Evolutionary conservation across 2,113 vertebrate genomes (phyloP), one percentile per base, ranked within the genome.

Genomic region (Anguilla rostrata): DNA sequence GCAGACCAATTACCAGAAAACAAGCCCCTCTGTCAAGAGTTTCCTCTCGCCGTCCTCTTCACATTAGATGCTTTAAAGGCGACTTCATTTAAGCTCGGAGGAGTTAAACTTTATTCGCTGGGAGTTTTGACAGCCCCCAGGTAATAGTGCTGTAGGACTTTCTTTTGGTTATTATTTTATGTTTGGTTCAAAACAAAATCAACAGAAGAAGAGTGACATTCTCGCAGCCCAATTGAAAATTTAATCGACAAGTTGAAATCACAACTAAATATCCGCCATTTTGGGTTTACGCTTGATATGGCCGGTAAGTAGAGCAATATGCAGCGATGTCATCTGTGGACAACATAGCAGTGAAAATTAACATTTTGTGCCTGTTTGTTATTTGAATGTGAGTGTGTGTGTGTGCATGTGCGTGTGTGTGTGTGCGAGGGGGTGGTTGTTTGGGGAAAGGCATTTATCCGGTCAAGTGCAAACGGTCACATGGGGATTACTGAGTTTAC

Each of bases 1-100:
- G 95, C 94, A 94, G 93, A 90, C 94, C 94, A 95, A 95, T 95
- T 95, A 95, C 93, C 91, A 93, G 90, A 89, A 93, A 94, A 95
- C 94, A 95, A 93, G 94, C 91, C 89, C 39, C 90, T 90, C 91
- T 94, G 85, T 92, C 92, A 93, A 92, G 92, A 92, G 90, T 93
- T 91, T 86, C 83, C 87, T 92, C 92, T 91, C 90, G 83, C 84
- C 86, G 89, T 83, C 14, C 46, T 80, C 60, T 56, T 88, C 40
- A 15, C 34, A 92, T 93, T 93, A 94, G 90, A 90, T 91, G 92
- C 86, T 91, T 89, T 92, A 92, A 92, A 90, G 93, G 92, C 91
- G 90, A 88, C 92, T 93, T 89, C 85, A 84, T 91, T 92, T 90
- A 90, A 91, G 90, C 93, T 91, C 90, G 84, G 89, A 93, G 34